Conservation (phyloP, 2,113 vertebrate species). For the Burhinus oedicnemus region DNA sequence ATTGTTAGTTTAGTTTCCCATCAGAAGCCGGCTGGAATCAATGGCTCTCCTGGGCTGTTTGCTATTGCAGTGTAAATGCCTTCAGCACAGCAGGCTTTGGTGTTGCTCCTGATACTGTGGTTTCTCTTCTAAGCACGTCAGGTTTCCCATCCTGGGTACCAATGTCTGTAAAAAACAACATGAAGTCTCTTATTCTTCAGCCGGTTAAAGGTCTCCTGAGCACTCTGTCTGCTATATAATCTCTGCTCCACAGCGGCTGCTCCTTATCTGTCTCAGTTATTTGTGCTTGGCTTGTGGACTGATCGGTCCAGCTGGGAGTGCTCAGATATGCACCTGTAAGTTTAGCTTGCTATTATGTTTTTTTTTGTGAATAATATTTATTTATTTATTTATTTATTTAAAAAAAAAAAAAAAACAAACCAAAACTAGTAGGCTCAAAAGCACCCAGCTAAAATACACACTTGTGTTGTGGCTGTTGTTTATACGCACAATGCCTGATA, state of each 20-base stretch:
- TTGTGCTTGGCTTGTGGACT: neutral
- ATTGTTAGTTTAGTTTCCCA: neutral
- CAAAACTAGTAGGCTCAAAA: neutral
- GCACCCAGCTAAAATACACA: neutral
- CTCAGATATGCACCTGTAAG: neutral
- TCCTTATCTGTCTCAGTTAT: constrained; percentile 12
- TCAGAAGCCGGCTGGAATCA: neutral
- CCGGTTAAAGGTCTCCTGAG: constrained; percentile 17
- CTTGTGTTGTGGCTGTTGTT: neutral
- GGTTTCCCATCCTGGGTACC: neutral
- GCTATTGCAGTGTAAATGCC: neutral
- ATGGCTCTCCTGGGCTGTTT: neutral
- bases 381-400: neutral
- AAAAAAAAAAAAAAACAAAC: neutral
- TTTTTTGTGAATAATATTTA: neutral
- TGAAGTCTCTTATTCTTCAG: neutral
- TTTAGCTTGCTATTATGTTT: neutral
- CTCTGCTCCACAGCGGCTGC: neutral
- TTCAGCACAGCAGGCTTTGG: neutral
- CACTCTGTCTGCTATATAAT: neutral
- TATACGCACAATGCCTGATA: neutral
- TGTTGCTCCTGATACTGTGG: neutral
- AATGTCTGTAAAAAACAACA: neutral
- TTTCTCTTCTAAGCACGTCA: neutral
- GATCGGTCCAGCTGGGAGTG: neutral